These are phyloP conservation scores for Hyalella azteca DNA, from an alignment of 2,888 invertebrate species.

Conservation along the genomic window DNA sequence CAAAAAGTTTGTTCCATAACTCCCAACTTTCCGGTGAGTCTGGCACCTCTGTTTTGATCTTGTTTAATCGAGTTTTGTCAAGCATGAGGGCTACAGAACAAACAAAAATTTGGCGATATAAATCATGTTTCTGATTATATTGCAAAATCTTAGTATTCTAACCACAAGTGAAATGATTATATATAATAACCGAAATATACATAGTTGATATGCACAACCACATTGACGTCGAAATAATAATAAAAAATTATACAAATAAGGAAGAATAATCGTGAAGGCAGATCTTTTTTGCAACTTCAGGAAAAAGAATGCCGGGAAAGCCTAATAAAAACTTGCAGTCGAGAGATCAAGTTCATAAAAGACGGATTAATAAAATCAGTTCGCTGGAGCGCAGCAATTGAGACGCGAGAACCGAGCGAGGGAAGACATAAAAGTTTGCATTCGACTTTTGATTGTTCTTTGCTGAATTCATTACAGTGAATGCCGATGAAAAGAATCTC, in stretches of 20 bases:
- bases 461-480: constrained; percentile 26
- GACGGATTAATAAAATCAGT: constrained; percentile 38
- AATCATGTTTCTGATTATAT: no score
- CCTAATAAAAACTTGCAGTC: constrained; percentile 32
- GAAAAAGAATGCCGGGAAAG: constrained; percentile 3
- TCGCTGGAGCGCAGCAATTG: constrained; percentile 33
- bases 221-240: no score
- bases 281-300: not conserved
- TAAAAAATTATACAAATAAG: no score
- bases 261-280: constrained; percentile 12
- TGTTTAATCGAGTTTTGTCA: no score
- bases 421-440: constrained; percentile 24
- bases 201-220: no score
- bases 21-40: not conserved
- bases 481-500: constrained; percentile 2
- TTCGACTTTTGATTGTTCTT: constrained; percentile 37
- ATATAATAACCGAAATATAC: no score
- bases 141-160: no score
- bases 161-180: no score
- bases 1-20: constrained; percentile 11
- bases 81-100: no score
- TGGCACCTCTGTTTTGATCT: no score
- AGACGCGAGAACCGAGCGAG: constrained; percentile 26
- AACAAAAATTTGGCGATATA: no score
- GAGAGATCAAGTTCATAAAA: constrained; percentile 35